Conservation (phyloP, 2,888 invertebrate genomes). For the Nesidiocoris tenuis region DNA sequence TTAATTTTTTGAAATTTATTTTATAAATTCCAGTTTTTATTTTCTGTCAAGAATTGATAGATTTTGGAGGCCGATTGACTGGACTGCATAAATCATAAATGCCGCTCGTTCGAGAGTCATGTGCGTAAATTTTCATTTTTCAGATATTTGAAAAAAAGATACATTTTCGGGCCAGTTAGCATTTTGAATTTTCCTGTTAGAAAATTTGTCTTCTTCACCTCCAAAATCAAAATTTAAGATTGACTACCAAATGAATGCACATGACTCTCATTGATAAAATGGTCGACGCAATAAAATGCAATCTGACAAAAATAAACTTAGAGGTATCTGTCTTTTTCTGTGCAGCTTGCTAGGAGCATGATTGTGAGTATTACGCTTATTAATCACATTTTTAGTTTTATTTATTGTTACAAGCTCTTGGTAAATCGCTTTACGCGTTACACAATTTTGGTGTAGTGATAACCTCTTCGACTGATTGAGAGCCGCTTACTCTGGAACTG, state of each 20-base stretch:
- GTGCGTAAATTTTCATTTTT: too few species aligned
- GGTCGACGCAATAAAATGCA: not conserved
- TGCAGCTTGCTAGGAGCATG: slow-evolving; percentile 87
- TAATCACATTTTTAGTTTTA: slow-evolving; percentile 19
- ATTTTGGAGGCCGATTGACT: too few species aligned
- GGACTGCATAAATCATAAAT: too few species aligned
- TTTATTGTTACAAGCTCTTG: not conserved
- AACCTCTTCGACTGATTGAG: not conserved
- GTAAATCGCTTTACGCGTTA: not conserved
- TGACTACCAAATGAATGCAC: too few species aligned
- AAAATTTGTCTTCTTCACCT: too few species aligned
- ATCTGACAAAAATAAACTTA: not conserved
- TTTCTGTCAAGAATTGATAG: too few species aligned
- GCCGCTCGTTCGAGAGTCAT: not conserved
- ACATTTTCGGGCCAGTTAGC: too few species aligned
- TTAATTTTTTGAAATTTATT: too few species aligned
- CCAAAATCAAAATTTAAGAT: too few species aligned
- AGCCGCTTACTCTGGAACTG: not conserved
- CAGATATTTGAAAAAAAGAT: too few species aligned
- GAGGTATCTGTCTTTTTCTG: slow-evolving; percentile 52
- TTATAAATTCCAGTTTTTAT: too few species aligned
- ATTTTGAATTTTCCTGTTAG: too few species aligned
- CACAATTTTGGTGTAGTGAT: not conserved
- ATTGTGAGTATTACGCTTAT: slow-evolving; percentile 70
- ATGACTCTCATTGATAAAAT: not conserved